Base-by-base conservation (phyloP, 2,888 invertebrate species). In the Gymnosoma rotundatum region DNA sequence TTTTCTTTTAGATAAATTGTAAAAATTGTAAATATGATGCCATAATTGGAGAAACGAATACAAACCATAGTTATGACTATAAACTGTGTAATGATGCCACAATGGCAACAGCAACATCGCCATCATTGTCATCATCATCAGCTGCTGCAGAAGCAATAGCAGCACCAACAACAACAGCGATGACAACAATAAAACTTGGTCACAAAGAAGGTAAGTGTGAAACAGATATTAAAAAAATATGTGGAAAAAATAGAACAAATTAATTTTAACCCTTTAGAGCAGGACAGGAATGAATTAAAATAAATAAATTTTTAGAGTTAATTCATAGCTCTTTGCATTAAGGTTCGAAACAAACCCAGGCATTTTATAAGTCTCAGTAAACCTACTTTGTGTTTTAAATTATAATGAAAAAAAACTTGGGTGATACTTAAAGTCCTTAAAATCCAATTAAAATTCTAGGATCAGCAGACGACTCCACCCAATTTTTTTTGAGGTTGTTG, bases 11-110 rank as follows among this genome's bases (percentile, higher is more conserved):
- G 92, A 86, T 89, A 82, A 90, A 88, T 86, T 92, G 91, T 86
- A 92, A 90, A 86, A 87, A 89, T 86, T 92, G 92, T 88, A 91
- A 92, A 88, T 92, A 92, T 83, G 92, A 92, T 87, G 89, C 88
- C 75, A 89, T 92, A 70, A 89, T 88, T 83, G 89, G 88, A 42
- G 91, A 92, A 83, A 90, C 90, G 45, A 91, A 89, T 86, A 87
- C 89, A 32, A 90, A 88, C 61, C 89, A 89, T 70, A 88, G 88
- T 87, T 92, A 90, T 75, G 91, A 91, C 74, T 91, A 79, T 86
- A 60, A 83, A 66, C 63, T 66, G 70, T 82, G 75, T 82, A 75
- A 82, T 70, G 75, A 82, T 82, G 50, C 85, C 81, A 74, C 87
- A 86, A 66, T 74, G 87, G 84, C 73, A 42, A 72, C 78, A 63